Conservation (phyloP, 2,113 vertebrate genomes). For the Nibea coibor region DNA sequence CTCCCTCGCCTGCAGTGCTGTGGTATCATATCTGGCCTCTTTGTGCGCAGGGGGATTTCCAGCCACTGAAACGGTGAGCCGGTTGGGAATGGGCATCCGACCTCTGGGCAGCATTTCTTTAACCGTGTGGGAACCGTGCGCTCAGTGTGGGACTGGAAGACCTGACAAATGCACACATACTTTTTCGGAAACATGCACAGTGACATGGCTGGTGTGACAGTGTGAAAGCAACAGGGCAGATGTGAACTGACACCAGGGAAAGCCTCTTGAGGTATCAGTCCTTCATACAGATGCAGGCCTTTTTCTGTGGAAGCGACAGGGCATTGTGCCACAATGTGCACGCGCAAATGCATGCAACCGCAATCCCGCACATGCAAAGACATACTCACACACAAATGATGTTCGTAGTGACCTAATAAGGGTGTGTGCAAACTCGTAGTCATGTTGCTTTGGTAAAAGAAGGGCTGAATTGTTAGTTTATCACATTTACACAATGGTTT, state of each 20-base stretch:
- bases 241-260: conserved; percentile 24
- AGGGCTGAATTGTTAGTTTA: not conserved
- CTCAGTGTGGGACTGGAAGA: conserved; percentile 58
- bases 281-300: not conserved
- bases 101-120: conserved; percentile 80
- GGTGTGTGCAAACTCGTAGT: not conserved
- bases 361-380: not conserved
- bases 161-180: conserved; percentile 39
- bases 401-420: not conserved
- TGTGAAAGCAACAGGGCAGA: conserved; percentile 14
- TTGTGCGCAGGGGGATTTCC: conserved; percentile 86
- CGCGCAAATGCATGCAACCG: not conserved
- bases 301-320: not conserved
- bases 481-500: not conserved
- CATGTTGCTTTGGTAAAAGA: not conserved
- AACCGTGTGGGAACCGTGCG: conserved; percentile 79
- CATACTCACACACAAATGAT: not conserved
- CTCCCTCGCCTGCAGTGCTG: conserved; percentile 85
- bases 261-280: not conserved
- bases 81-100: conserved; percentile 83
- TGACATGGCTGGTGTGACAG: conserved; percentile 16
- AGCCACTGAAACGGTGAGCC: conserved; percentile 83
- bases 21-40: conserved; percentile 85
- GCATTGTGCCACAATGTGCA: not conserved
- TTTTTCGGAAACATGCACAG: not conserved